Evolutionary conservation across 1,140 invertebrate species (phyloP).

Genomic region (Drosophila hydei): DNA sequence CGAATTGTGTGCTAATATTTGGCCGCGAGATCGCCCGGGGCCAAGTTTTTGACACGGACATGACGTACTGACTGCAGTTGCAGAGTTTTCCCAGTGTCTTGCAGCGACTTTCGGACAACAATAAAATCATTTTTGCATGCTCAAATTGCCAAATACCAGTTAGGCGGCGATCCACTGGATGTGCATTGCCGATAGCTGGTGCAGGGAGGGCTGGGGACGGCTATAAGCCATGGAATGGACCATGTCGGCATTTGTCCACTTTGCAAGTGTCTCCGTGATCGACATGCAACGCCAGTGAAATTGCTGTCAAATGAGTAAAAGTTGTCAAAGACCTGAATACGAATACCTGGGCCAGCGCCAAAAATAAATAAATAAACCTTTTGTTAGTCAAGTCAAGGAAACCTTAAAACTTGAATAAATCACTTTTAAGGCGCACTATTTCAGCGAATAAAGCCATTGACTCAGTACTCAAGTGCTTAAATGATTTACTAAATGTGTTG

Average conservation of each 20-base stretch:
- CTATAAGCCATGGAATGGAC: neutral
- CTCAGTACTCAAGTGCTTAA: neutral
- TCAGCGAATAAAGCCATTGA: neutral
- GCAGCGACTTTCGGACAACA: conserved; percentile 42
- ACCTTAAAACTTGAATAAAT: conserved; percentile 1
- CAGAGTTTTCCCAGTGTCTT: conserved; percentile 36
- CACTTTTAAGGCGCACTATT: neutral
- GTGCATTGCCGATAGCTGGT: neutral
- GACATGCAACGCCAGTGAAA: conserved; percentile 67
- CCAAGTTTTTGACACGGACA: conserved; percentile 23
- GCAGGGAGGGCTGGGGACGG: neutral
- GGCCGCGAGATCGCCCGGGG: conserved; percentile 33
- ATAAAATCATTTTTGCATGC: conserved; percentile 67
- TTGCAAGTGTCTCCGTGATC: conserved; percentile 38
- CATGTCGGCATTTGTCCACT: conserved; percentile 18
- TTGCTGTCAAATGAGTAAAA: conserved; percentile 64
- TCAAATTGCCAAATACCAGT: conserved; percentile 49
- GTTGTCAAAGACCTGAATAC: conserved; percentile 18
- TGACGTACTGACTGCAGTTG: conserved; percentile 58
- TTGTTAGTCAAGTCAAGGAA: neutral
- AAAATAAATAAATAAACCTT: neutral
- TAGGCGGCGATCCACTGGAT: neutral
- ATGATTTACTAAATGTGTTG: no score
- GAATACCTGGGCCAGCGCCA: no score
- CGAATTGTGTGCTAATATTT: conserved; percentile 81